Conservation (phyloP, 2,888 invertebrate genomes). For the Phyto melanocephala region DNA sequence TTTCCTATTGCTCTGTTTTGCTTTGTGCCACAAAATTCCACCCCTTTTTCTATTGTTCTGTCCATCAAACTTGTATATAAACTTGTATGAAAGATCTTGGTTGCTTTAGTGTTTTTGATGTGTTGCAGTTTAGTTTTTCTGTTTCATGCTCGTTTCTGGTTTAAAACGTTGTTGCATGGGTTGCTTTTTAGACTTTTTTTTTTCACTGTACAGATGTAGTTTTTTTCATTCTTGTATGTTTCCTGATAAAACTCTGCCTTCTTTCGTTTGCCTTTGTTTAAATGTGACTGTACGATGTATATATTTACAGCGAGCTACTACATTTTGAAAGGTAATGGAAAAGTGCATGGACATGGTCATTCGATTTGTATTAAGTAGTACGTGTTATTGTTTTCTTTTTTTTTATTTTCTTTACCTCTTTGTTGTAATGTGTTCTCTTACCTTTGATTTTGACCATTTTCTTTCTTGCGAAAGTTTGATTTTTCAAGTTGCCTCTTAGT, state of each 20-base stretch:
- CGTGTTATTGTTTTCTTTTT: background rate
- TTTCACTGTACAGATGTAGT: background rate
- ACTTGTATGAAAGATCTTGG: conserved; percentile 51
- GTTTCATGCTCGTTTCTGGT: conserved; percentile 54
- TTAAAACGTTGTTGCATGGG: conserved; percentile 32
- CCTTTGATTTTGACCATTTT: conserved; percentile 22
- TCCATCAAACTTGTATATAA: conserved; percentile 72
- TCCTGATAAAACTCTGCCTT: conserved; percentile 62
- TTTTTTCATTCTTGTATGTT: conserved; percentile 18
- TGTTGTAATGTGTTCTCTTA: background rate
- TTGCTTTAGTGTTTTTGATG: conserved; percentile 52
- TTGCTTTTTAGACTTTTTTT: conserved; percentile 26
- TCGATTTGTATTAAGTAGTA: conserved; percentile 15
- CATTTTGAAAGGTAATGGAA: conserved; percentile 46
- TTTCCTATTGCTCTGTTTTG: conserved; percentile 60
- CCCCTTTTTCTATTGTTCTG: conserved; percentile 79
- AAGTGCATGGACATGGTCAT: conserved; percentile 42
- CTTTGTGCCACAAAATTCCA: conserved; percentile 71
- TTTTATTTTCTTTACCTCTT: background rate
- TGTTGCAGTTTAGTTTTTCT: conserved; percentile 62
- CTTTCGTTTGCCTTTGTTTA: conserved; percentile 47
- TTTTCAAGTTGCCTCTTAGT: background rate
- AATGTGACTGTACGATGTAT: conserved; percentile 45
- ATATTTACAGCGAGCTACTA: conserved; percentile 35
- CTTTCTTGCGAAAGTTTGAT: background rate